Evolutionary conservation across 2,113 vertebrate species (phyloP), one percentile per base, ranked within the genome.

Genomic region (Falco punctatus): DNA sequence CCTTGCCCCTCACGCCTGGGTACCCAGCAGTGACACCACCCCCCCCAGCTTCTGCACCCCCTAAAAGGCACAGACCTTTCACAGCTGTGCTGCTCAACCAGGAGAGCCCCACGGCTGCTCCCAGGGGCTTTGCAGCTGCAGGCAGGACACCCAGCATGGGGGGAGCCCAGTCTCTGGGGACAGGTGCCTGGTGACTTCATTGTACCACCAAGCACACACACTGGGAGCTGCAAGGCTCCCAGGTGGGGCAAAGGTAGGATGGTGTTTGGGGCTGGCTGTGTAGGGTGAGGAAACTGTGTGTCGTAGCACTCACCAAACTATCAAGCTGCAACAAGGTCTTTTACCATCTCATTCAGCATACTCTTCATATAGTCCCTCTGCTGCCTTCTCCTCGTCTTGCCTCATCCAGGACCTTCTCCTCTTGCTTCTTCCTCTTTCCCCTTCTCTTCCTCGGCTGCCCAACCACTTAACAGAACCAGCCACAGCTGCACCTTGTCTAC

Each of bases 181-280:
- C 0, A 3, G 8, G 15, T 52, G 40, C 27, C 40, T 21, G 55
- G 14, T 65, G 55, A 58, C 42, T 73, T 52, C 16, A 15, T 1
- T 1, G 32, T 30, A 46, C 16, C 14, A 32, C 13, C 17, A n/a
- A 23, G 24, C 6, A 40, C 1, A 65, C 1, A 5, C 44, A 35
- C 24, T 7, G 33, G 26, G 46, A 35, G 57, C 7, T 42, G 28
- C 38, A 72, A 58, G 33, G 23, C 40, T 48, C 7, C 14, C 4
- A 30, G 0, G 1, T 5, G 1, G 6, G 18, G 18, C 18, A 49
- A 59, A 62, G n/a, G 54, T 5, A 38, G 69, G 73, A 9, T 20
- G 21, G 54, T 44, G 21, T 33, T 4, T 24, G 32, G 32, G 32
- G 27, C 7, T 78, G 65, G 58, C 54, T 82, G 30, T 0, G 2